These are phyloP conservation scores for Stramonita haemastoma DNA, from an alignment of 2,888 invertebrate genomes.

Conservation along the genomic window DNA sequence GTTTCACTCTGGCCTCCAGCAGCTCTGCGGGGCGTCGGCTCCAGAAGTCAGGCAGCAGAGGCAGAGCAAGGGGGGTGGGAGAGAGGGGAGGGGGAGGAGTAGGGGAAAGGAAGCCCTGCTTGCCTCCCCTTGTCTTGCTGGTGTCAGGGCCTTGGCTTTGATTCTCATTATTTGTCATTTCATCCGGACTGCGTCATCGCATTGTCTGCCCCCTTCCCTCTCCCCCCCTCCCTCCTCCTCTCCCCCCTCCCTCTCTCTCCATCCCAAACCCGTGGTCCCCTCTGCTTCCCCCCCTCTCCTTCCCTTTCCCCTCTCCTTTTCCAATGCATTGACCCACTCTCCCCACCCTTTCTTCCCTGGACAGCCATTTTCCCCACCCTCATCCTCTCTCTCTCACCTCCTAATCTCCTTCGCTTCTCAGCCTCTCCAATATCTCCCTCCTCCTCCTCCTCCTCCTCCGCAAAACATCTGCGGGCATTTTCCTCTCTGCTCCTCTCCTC, in stretches of 20 bases:
- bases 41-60: conserved; percentile 28
- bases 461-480: conserved; percentile 44
- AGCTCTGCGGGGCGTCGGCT: conserved; percentile 30
- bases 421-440: conserved; percentile 33
- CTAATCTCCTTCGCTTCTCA: conserved; percentile 4
- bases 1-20: conserved; percentile 38
- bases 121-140: conserved; percentile 15
- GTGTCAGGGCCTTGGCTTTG: conserved; percentile 41
- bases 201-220: conserved; percentile 18
- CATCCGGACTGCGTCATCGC: conserved; percentile 40
- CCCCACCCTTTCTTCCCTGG: neutral
- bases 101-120: conserved; percentile 3
- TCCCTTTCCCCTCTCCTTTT: neutral
- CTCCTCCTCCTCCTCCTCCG: neutral
- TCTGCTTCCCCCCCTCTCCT: neutral
- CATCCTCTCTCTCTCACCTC: neutral
- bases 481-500: neutral
- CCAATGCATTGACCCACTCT: neutral
- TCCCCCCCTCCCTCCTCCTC: neutral
- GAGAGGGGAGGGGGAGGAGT: neutral
- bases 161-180: conserved; percentile 48
- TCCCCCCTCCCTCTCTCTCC: neutral
- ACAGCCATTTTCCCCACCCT: neutral
- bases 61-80: neutral
- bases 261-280: neutral